These are phyloP conservation scores for Hyposmocoma kahamanoa DNA, from an alignment of 1,140 invertebrate species.

Conservation along the genomic window DNA sequence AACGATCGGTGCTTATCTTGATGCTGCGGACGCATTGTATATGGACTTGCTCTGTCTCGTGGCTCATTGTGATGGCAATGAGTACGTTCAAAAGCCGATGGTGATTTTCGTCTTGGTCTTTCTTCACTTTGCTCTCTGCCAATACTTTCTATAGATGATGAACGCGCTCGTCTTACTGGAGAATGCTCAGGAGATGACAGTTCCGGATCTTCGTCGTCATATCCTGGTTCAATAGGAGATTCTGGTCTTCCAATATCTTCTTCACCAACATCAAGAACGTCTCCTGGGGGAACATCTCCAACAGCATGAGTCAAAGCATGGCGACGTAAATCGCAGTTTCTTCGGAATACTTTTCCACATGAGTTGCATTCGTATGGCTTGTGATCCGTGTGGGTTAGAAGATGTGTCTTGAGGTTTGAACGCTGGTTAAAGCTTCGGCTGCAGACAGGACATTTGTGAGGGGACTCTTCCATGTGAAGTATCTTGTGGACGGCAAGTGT, in stretches of 20 bases:
- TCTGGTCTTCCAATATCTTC: constrained; percentile 74
- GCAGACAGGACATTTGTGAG: constrained; percentile 93
- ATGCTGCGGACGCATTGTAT: constrained; percentile 78
- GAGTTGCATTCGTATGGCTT: constrained; percentile 95
- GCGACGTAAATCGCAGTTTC: constrained; percentile 88
- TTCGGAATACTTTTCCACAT: constrained; percentile 90
- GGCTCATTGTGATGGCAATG: constrained; percentile 79
- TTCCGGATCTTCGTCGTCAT: constrained; percentile 75
- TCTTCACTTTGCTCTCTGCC: constrained; percentile 65
- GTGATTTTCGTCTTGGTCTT: constrained; percentile 46
- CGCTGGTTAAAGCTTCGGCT: constrained; percentile 92
- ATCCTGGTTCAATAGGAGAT: constrained; percentile 70
- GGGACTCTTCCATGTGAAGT: constrained; percentile 92
- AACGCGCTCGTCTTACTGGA: constrained; percentile 68
- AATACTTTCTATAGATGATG: constrained; percentile 64
- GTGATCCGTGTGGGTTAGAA: constrained; percentile 95
- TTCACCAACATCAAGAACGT: constrained; percentile 78
- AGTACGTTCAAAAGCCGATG: constrained; percentile 73
- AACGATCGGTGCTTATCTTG: constrained; percentile 53
- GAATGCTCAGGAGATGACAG: constrained; percentile 75
- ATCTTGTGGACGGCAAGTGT: constrained; percentile 96
- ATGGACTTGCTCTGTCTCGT: constrained; percentile 74
- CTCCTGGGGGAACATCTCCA: constrained; percentile 84
- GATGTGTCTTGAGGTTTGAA: constrained; percentile 93
- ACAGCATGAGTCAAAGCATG: constrained; percentile 91